Conservation (phyloP, 2,888 invertebrate species). For the Drosophila mulleri region DNA sequence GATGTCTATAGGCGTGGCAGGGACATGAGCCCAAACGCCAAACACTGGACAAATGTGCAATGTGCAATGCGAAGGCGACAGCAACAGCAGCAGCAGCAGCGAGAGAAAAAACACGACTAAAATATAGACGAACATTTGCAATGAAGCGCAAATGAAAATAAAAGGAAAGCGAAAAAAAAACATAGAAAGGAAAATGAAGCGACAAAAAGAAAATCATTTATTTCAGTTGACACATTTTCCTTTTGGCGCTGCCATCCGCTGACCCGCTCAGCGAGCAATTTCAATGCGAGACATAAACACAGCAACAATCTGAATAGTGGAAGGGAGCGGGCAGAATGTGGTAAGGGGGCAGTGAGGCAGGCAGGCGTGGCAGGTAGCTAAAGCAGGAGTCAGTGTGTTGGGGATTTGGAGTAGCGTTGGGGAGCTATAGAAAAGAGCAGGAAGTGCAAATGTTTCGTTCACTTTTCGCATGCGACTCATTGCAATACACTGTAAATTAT, state of each 20-base stretch:
- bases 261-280: constrained; percentile 72
- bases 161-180: background rate
- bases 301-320: constrained; percentile 27
- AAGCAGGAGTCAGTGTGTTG: background rate
- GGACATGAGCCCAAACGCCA: constrained; percentile 53
- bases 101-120: constrained; percentile 18
- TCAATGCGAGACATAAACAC: constrained; percentile 58
- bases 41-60: constrained; percentile 72
- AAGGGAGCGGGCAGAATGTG: background rate
- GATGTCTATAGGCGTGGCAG: constrained; percentile 65
- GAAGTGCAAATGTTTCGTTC: constrained; percentile 79
- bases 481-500: background rate
- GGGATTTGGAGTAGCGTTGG: constrained; percentile 19
- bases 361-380: background rate
- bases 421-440: constrained; percentile 60
- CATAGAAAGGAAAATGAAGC: constrained; percentile 7
- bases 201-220: constrained; percentile 57
- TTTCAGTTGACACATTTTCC: constrained; percentile 72
- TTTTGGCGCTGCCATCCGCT: constrained; percentile 41
- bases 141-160: constrained; percentile 53
- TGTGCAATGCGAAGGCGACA: constrained; percentile 49
- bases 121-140: constrained; percentile 61
- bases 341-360: background rate
- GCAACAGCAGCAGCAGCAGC: background rate
- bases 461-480: constrained; percentile 50